Evolutionary conservation across 2,797 vertebrate genomes (phyloP).

Genomic region (Phoxinus dragarum): DNA sequence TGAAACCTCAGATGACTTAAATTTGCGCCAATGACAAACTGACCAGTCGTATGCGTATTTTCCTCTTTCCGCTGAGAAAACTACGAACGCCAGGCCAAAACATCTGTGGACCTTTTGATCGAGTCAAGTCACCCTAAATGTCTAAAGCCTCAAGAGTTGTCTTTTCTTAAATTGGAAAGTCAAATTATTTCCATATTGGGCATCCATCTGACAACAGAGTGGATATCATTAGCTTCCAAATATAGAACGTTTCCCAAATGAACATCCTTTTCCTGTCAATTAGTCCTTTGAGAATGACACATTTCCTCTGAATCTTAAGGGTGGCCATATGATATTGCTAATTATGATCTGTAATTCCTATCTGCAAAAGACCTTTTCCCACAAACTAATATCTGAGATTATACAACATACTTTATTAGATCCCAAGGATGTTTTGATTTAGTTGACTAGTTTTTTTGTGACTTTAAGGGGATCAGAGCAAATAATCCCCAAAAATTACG

Average conservation of each 20-base stretch:
- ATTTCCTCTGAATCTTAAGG: conserved; percentile 11
- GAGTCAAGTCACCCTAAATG: neutral
- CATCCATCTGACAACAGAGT: conserved; percentile 27
- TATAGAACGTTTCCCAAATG: neutral
- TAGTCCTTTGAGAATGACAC: conserved; percentile 35
- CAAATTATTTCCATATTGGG: conserved; percentile 15
- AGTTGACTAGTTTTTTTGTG: neutral
- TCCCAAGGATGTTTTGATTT: neutral
- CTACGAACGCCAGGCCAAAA: neutral
- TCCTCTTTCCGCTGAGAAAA: conserved; percentile 17
- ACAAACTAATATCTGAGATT: conserved; percentile 15
- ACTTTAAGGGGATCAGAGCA: neutral
- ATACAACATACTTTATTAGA: neutral
- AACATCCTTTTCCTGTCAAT: conserved; percentile 40
- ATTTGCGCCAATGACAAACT: conserved; percentile 39
- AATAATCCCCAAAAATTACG: neutral
- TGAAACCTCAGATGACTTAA: conserved; percentile 24
- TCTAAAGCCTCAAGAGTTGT: conserved; percentile 23
- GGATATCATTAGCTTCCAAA: conserved; percentile 26
- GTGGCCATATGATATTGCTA: neutral
- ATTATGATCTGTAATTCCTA: conserved; percentile 8
- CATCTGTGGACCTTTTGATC: conserved; percentile 27
- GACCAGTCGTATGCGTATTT: conserved; percentile 29
- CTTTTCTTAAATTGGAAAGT: conserved; percentile 29
- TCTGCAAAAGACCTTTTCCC: neutral